A percentile compares a stretch with the other conserved stretches of the same genome.
These are phyloP conservation scores for human (Homo sapiens) DNA, from an alignment of 2,113 vertebrate species.

Conservation along the genomic window GRCh38 chr9:76580501-76581000, in stretches of 20 bases:
- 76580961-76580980: not conserved
- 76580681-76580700: not conserved
- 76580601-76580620: not conserved
- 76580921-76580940: not conserved
- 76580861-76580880: not conserved
- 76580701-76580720: not conserved
- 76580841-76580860: not conserved
- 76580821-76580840: not conserved
- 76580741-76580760: not conserved
- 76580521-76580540: not conserved
- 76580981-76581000: not conserved
- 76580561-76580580: not conserved
- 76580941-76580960: not conserved
- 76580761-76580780: not conserved
- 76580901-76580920: not conserved
- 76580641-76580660: accelerated
- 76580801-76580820: not conserved
- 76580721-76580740: not conserved
- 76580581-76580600: not conserved
- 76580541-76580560: not conserved
- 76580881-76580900: not conserved
- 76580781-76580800: not conserved
- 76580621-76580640: not conserved
- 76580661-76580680: not conserved
- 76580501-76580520: not conserved